Evolutionary conservation across 2,888 invertebrate species (phyloP).

Genomic region (Punctoribates punctum): DNA sequence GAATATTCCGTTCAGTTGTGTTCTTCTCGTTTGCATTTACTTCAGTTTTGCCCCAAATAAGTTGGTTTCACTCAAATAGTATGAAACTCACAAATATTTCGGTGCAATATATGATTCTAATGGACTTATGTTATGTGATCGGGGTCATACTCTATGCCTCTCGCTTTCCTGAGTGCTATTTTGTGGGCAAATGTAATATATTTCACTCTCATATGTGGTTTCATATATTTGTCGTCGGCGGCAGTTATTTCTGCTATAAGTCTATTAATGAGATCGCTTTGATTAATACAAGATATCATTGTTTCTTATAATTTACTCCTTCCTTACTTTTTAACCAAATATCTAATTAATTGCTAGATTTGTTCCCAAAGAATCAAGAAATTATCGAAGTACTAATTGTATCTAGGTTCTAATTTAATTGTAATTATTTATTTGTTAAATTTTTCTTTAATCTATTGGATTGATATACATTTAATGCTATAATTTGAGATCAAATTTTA

Average conservation of each 20-base stretch:
- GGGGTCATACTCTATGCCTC: not conserved
- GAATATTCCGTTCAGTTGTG: not conserved
- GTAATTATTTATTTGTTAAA: too few species aligned
- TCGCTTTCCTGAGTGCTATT: not conserved
- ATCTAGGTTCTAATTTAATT: too few species aligned
- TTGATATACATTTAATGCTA: too few species aligned
- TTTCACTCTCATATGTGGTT: constrained; percentile 25
- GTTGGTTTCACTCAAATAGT: not conserved
- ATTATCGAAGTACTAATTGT: too few species aligned
- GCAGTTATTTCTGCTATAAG: not conserved
- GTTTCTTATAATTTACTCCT: not conserved
- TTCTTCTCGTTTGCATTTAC: constrained; percentile 1
- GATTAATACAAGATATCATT: not conserved
- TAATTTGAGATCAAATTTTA: too few species aligned
- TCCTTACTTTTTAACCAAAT: too few species aligned
- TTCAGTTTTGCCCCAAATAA: not conserved
- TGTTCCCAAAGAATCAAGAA: too few species aligned
- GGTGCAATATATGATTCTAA: not conserved
- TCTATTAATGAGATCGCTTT: constrained; percentile 1
- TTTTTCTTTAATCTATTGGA: too few species aligned
- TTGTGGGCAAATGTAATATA: not conserved
- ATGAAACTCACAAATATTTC: not conserved
- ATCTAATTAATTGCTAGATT: too few species aligned
- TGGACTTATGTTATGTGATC: not conserved
- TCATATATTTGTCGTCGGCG: not conserved